Conservation (phyloP, 2,797 vertebrate genomes). For the Syndactyla subalaris region DNA sequence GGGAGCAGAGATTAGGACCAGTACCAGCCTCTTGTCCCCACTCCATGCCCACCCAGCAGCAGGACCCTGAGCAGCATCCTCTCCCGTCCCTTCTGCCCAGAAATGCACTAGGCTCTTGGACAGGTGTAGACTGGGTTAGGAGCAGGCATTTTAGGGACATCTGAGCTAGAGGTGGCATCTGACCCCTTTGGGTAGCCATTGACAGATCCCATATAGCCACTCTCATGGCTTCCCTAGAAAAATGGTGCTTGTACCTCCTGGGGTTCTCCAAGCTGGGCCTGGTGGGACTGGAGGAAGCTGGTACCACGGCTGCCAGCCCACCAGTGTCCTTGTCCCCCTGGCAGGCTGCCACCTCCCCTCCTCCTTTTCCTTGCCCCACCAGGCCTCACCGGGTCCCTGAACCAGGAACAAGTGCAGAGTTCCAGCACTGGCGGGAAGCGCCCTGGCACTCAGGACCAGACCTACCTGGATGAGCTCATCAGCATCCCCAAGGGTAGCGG, state of each 20-base stretch:
- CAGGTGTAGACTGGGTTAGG: neutral
- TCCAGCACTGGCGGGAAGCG: rapidly evolving
- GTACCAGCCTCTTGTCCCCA: neutral
- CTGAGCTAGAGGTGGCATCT: neutral
- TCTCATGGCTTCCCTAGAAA: rapidly evolving
- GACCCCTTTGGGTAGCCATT: neutral
- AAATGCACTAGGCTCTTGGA: neutral
- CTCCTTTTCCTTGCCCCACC: neutral
- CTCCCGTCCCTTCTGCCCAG: neutral
- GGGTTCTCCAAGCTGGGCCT: neutral
- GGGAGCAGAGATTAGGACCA: neutral
- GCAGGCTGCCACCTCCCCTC: neutral
- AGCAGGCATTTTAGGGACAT: neutral
- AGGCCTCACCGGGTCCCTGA: conserved; percentile 1
- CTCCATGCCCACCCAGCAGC: neutral
- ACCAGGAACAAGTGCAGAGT: neutral
- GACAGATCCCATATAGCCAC: neutral
- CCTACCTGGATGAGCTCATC: conserved; percentile 34
- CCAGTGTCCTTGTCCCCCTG: rapidly evolving
- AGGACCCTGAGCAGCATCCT: neutral
- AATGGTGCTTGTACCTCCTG: neutral
- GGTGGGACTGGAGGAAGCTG: neutral
- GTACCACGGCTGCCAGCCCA: neutral
- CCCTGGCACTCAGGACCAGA: neutral
- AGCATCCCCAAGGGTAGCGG: conserved; percentile 6